phyloP scores from a whole-genome alignment of 2,113 vertebrate species.

The Ranitomeya imitator region DNA sequence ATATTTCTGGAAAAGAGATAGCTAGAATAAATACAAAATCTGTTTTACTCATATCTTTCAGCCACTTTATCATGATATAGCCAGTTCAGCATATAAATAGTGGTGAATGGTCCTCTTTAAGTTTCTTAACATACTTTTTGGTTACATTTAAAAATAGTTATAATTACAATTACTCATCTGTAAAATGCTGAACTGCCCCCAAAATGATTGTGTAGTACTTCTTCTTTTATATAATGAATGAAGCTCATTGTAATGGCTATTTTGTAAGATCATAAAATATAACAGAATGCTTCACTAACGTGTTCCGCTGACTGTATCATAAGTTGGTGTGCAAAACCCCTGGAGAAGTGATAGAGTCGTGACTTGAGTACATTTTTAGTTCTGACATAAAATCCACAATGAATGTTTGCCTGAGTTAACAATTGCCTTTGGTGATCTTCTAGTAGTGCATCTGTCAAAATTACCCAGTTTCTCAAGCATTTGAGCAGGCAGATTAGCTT shows the following conservation, averaged over 20 bases:
- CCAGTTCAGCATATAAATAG: too few relatives aligned
- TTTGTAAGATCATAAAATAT: conserved; percentile 9
- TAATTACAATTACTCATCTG: not conserved
- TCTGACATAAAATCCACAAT: conserved; percentile 52
- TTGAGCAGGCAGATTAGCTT: conserved; percentile 46
- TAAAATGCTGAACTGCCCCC: not conserved
- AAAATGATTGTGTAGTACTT: not conserved
- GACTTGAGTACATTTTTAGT: conserved; percentile 54
- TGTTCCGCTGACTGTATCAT: conserved; percentile 16
- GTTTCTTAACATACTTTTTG: not conserved
- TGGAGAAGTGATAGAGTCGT: conserved; percentile 44
- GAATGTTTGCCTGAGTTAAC: conserved; percentile 53
- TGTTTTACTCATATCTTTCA: too few relatives aligned
- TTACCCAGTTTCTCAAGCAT: conserved; percentile 38
- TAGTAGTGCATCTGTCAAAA: conserved; percentile 53
- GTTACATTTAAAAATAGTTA: not conserved
- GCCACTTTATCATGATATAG: too few relatives aligned
- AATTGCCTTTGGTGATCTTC: conserved; percentile 54
- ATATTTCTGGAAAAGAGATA: too few relatives aligned
- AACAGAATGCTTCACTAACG: conserved; percentile 3
- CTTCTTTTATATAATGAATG: not conserved
- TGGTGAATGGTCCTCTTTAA: too few relatives aligned
- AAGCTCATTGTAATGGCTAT: not conserved
- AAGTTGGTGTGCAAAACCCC: conserved; percentile 35
- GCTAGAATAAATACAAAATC: too few relatives aligned